phyloP scores from a whole-genome alignment of 2,797 vertebrate species.

The Sebastolobus altivelis region DNA sequence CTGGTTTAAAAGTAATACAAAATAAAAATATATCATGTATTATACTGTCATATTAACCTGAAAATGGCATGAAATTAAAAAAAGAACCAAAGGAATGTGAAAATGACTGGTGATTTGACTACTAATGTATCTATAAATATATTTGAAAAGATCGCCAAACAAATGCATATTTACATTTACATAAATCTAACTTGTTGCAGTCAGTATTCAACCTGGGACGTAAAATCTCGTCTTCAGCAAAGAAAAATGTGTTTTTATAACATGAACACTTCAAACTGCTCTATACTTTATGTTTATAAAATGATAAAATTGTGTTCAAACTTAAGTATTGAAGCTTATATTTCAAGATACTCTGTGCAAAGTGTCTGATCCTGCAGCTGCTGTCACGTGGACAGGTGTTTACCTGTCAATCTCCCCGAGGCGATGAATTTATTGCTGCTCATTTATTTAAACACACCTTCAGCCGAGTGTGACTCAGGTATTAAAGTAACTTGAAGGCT shows the following conservation, averaged over 20 bases:
- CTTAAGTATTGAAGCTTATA: too few species aligned
- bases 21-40: not conserved
- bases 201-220: not conserved
- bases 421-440: not conserved
- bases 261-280: not conserved
- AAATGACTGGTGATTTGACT: not conserved
- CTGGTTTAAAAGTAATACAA: not conserved
- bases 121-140: not conserved
- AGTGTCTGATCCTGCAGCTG: too few species aligned
- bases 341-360: too few species aligned
- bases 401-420: not conserved
- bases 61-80: not conserved
- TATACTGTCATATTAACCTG: not conserved
- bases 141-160: not conserved
- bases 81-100: not conserved
- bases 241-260: not conserved
- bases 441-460: not conserved
- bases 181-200: not conserved
- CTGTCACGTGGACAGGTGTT: too few species aligned
- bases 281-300: too few species aligned
- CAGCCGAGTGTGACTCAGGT: not conserved
- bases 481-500: not conserved
- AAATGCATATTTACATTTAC: not conserved
- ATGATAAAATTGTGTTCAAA: too few species aligned
- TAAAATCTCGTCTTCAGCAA: not conserved